Evolutionary conservation across 2,888 invertebrate genomes (phyloP), one percentile per base, ranked within the genome.

Genomic region (Andrena bicolor): DNA sequence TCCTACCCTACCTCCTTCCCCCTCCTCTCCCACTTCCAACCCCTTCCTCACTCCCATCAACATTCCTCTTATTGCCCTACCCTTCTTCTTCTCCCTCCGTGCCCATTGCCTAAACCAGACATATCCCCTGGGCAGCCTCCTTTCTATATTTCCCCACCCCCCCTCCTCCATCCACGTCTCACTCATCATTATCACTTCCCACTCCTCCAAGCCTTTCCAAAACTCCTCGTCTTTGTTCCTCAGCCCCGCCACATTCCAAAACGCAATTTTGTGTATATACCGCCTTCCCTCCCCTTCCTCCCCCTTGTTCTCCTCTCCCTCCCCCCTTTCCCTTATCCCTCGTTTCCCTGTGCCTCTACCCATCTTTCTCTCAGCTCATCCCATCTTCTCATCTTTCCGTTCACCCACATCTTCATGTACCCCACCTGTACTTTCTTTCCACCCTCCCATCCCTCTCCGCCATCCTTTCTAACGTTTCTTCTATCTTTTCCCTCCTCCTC

Each of bases 361-460:
- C 68, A 68, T 8, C 16, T 53, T 10, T 53, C 68, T 1, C 26
- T 20, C 23, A 53, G 6, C 10, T 68, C 68, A 32, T 68, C 53
- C 30, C 32, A 53, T 20, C 30, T 7, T n/a, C 51, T 68, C 20
- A 68, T 1, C 6, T 20, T 68, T 28, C 26, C 51, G 13, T 68
- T 16, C 2, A 68, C 53, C 68, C 68, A 30, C 6, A 30, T 30
- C 1, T 30, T 30, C 30, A 30, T 30, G 7, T 30, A 30, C 0
- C 30, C 30, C 30, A 30, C 30, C 6, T 30, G 30, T 7, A 30
- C 6, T 1, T 7, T 30, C 30, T 30, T 30, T n/a, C 1, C 20
- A 51, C 51, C 51, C 51, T 51, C 20, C 20, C 51, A 1, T 51
- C 51, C 20, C 51, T 51, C 7, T 51, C 20, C 7, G 0, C 51